Conservation (phyloP, 2,113 vertebrate species). For the Pimephales promelas region DNA sequence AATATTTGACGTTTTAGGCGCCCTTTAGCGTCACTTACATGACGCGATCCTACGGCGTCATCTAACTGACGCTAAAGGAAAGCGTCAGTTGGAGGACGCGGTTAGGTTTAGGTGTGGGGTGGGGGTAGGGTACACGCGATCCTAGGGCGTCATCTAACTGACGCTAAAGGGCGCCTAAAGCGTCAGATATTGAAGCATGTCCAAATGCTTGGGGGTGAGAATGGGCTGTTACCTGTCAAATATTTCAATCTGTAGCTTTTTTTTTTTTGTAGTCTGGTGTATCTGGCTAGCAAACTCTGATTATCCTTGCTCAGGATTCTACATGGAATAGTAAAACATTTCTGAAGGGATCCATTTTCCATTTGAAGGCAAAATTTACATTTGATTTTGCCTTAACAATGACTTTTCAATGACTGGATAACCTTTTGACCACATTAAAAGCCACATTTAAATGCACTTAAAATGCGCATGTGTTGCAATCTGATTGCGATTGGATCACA, state of each 20-base stretch:
- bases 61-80: too few relatives aligned
- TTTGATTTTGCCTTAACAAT: not conserved
- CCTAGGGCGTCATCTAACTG: too few relatives aligned
- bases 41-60: too few relatives aligned
- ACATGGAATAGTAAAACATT: not conserved
- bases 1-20: too few relatives aligned
- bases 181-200: too few relatives aligned
- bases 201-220: too few relatives aligned
- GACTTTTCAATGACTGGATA: not conserved
- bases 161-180: too few relatives aligned
- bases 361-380: not conserved
- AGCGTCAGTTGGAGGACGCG: too few relatives aligned
- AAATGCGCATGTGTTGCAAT: not conserved
- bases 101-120: too few relatives aligned
- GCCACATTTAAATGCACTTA: not conserved
- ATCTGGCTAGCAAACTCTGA: not conserved
- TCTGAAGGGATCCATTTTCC: not conserved
- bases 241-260: not conserved
- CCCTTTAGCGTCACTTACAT: too few relatives aligned
- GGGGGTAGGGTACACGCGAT: too few relatives aligned
- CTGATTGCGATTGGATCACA: not conserved
- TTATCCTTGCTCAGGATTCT: not conserved
- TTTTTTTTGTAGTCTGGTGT: not conserved
- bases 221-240: not conserved
- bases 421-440: not conserved